A percentile compares a stretch with the other conserved stretches of the same genome.
Conservation (phyloP, 2,888 invertebrate genomes). For the Tinea trinotella region DNA sequence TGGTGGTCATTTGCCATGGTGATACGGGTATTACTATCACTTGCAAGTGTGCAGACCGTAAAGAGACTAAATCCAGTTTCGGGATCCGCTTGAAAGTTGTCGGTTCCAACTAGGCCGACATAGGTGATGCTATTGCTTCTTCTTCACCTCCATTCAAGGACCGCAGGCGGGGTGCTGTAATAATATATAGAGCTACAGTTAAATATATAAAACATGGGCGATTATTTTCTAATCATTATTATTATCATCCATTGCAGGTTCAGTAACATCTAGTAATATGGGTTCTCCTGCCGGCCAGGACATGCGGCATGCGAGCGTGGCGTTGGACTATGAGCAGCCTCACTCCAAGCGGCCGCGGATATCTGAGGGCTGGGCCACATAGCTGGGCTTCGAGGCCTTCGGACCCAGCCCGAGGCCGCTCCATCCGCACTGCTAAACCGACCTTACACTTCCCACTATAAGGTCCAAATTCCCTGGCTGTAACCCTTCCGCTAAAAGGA, state of each 20-base stretch:
- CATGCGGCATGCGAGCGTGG: conserved; percentile 57
- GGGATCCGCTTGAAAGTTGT: no score
- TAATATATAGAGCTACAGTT: no score
- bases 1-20: no score
- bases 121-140: no score
- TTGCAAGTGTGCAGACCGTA: no score
- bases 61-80: no score
- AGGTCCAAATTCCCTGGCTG: conserved; percentile 2
- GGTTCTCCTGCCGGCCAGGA: conserved; percentile 78
- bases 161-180: no score
- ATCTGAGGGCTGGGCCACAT: conserved; percentile 92
- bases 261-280: conserved; percentile 87
- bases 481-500: conserved; percentile 8
- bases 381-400: conserved; percentile 74
- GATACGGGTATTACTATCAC: no score
- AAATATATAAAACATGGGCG: no score
- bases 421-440: conserved; percentile 64
- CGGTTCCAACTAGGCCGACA: no score
- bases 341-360: conserved; percentile 89
- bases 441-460: conserved; percentile 21
- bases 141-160: no score
- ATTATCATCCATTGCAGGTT: conserved; percentile 66
- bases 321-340: conserved; percentile 69
- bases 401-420: conserved; percentile 64
- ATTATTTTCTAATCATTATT: no score